These are phyloP conservation scores for Takifugu ocellatus DNA, from an alignment of 2,797 vertebrate genomes.

Conservation along the genomic window DNA sequence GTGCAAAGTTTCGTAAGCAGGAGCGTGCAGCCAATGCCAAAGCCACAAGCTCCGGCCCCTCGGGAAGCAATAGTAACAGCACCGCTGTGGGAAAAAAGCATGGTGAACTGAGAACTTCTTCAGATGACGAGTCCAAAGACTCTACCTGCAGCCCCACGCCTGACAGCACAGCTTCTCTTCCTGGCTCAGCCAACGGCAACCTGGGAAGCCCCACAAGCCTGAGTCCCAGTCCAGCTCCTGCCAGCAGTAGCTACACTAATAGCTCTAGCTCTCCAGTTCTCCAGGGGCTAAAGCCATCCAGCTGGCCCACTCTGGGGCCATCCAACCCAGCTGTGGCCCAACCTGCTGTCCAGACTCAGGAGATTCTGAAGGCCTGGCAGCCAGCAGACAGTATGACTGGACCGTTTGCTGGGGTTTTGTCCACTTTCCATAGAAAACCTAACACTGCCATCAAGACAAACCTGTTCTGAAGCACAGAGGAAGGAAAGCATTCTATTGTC, in stretches of 20 bases:
- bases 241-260: conserved; percentile 71
- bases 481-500: conserved; percentile 23
- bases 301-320: conserved; percentile 84
- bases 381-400: conserved; percentile 88
- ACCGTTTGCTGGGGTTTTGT: conserved; percentile 92
- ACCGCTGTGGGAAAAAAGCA: conserved; percentile 73
- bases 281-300: conserved; percentile 84
- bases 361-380: conserved; percentile 94
- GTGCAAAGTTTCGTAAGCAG: conserved; percentile 89
- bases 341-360: conserved; percentile 78
- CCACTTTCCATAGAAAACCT: conserved; percentile 94
- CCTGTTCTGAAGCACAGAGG: conserved; percentile 83
- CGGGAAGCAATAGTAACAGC: conserved; percentile 51
- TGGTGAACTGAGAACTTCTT: conserved; percentile 84
- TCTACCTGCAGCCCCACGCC: conserved; percentile 95
- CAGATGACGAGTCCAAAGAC: conserved; percentile 93
- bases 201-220: conserved; percentile 86
- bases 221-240: conserved; percentile 83
- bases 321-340: conserved; percentile 73
- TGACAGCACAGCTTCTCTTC: conserved; percentile 92
- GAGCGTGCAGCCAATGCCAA: conserved; percentile 92
- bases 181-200: conserved; percentile 76
- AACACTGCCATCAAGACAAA: conserved; percentile 86
- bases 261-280: conserved; percentile 76
- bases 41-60: conserved; percentile 56